Conservation (phyloP, 2,888 invertebrate genomes). For the Pristionchus mayeri region DNA sequence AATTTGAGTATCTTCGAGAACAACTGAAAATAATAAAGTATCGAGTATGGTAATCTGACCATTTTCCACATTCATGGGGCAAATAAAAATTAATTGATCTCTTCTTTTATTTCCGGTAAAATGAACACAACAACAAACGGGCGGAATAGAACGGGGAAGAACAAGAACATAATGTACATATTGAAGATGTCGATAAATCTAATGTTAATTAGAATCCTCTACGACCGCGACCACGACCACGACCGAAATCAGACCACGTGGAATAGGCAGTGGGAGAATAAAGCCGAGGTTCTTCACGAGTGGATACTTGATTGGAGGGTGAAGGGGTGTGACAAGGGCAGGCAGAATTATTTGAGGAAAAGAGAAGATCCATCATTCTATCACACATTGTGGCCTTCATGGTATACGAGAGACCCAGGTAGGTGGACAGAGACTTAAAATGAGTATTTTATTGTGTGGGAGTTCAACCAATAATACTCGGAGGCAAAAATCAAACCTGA, state of each 20-base stretch:
- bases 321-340: background rate
- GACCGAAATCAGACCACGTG: too few relatives aligned
- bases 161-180: background rate
- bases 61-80: background rate
- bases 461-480: background rate
- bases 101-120: background rate
- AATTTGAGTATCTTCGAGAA: background rate
- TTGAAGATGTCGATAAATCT: background rate
- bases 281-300: too few relatives aligned
- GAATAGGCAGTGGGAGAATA: too few relatives aligned
- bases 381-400: background rate
- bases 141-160: background rate
- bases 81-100: background rate
- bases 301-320: too few relatives aligned
- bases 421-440: background rate
- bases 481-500: background rate
- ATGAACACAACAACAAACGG: background rate
- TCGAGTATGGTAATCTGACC: background rate
- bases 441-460: too few relatives aligned
- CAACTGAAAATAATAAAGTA: background rate
- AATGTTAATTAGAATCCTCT: background rate
- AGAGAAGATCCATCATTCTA: background rate
- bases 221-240: background rate
- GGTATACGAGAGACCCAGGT: background rate
- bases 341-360: background rate